Percentiles rank a stretch among this genome's conserved stretches.
Evolutionary conservation across 2,113 vertebrate genomes (phyloP).

Genomic region (Epinephelus moara): DNA sequence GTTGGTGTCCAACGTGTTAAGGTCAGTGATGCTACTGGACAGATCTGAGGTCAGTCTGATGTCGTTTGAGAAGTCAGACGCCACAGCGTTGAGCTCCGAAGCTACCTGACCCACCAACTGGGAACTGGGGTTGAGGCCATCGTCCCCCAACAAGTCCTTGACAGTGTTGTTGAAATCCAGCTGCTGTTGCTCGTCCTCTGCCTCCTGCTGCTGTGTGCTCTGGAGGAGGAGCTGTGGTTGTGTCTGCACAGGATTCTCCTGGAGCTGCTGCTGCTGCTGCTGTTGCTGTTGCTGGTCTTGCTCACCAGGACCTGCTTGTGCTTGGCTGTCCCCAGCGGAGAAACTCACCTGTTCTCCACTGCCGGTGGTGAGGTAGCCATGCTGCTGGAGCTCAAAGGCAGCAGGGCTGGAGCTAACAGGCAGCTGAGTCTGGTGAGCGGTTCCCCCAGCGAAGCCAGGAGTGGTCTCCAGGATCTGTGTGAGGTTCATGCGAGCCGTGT

Average conservation of each 20-base stretch:
- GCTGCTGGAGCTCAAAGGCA: slow-evolving; percentile 96
- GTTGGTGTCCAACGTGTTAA: slow-evolving; percentile 97
- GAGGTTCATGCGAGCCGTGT: slow-evolving; percentile 99
- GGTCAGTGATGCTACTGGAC: slow-evolving; percentile 99
- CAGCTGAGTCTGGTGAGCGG: slow-evolving; percentile 83
- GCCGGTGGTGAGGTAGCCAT: slow-evolving; percentile 93
- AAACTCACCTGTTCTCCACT: slow-evolving; percentile 90
- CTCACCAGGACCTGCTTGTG: slow-evolving; percentile 92
- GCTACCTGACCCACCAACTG: slow-evolving; percentile 95
- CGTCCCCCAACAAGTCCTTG: slow-evolving; percentile 96
- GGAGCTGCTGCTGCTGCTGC: slow-evolving; percentile 83
- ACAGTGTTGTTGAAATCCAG: slow-evolving; percentile 98
- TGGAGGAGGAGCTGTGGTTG: slow-evolving; percentile 81
- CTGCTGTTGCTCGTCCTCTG: slow-evolving; percentile 85
- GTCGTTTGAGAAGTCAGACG: slow-evolving; percentile 95
- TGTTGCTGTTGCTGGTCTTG: slow-evolving; percentile 84
- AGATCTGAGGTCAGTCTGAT: slow-evolving; percentile 98
- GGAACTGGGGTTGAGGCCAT: slow-evolving; percentile 93
- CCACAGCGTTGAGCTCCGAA: slow-evolving; percentile 92
- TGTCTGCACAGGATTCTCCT: slow-evolving; percentile 72
- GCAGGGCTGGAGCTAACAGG: slow-evolving; percentile 90
- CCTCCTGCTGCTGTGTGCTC: slow-evolving; percentile 81
- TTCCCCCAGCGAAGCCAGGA: slow-evolving; percentile 70
- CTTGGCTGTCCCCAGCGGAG: slow-evolving; percentile 91
- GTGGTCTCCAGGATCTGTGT: slow-evolving; percentile 98